Evolutionary conservation across 1,140 invertebrate species (phyloP).

Genomic region (honey bee (Apis mellifera)): Amel_HAv3.1 CM009935.2:4189501-4190000

Average conservation of each 20-base stretch:
- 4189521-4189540: slow-evolving; percentile 19
- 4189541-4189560: background rate
- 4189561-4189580: slow-evolving; percentile 6
- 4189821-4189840: slow-evolving; percentile 40
- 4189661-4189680: slow-evolving; percentile 21
- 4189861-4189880: slow-evolving; percentile 25
- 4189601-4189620: background rate
- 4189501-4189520: slow-evolving; percentile 1
- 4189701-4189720: background rate
- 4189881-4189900: slow-evolving; percentile 45
- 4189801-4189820: slow-evolving; percentile 48
- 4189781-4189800: slow-evolving; percentile 53
- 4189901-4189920: slow-evolving; percentile 23
- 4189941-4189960: slow-evolving; percentile 17
- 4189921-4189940: slow-evolving; percentile 45
- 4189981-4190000: background rate
- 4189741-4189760: slow-evolving; percentile 9
- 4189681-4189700: background rate
- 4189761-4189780: background rate
- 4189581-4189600: background rate
- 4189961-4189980: slow-evolving; percentile 3
- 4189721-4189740: slow-evolving; percentile 32
- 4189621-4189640: slow-evolving; percentile 1
- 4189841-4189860: slow-evolving; percentile 12
- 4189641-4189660: slow-evolving; percentile 5